Evolutionary conservation across 2,888 invertebrate genomes (phyloP).

Genomic region (Drosophila aldrichi): DNA sequence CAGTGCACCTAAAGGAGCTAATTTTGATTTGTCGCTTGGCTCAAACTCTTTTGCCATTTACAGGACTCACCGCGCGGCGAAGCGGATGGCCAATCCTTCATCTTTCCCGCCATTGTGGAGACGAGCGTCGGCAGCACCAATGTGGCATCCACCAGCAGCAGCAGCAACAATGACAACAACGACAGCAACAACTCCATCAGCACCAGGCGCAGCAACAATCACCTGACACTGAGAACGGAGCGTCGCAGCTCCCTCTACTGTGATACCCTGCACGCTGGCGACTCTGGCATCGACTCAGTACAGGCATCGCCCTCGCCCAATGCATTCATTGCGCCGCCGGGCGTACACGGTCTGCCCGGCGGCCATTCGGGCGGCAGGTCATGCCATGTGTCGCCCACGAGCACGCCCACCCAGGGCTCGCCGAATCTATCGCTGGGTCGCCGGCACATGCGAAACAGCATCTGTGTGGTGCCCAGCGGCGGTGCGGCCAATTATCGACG

Average conservation of each 20-base stretch:
- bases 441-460: slow-evolving; percentile 74
- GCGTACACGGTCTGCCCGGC: slow-evolving; percentile 64
- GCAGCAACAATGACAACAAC: slow-evolving; percentile 46
- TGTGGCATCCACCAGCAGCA: slow-evolving; percentile 57
- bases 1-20: slow-evolving; percentile 35
- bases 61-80: slow-evolving; percentile 89
- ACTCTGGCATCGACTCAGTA: slow-evolving; percentile 90
- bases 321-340: slow-evolving; percentile 84
- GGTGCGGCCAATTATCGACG: slow-evolving; percentile 84
- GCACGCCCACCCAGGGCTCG: slow-evolving; percentile 84
- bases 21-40: slow-evolving; percentile 10
- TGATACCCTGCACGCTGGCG: slow-evolving; percentile 87
- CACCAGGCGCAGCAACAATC: slow-evolving; percentile 64
- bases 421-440: slow-evolving; percentile 83
- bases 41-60: slow-evolving; percentile 52
- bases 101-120: slow-evolving; percentile 87
- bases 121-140: slow-evolving; percentile 78
- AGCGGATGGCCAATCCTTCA: slow-evolving; percentile 89
- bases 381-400: slow-evolving; percentile 83
- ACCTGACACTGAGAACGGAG: slow-evolving; percentile 64
- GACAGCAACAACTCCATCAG: slow-evolving; percentile 39
- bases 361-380: slow-evolving; percentile 79
- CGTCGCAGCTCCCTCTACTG: slow-evolving; percentile 85
- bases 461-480: slow-evolving; percentile 66
- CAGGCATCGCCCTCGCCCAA: slow-evolving; percentile 88